phyloP scores from a whole-genome alignment of 2,888 invertebrate genomes.

The Cetonia aurata region DNA sequence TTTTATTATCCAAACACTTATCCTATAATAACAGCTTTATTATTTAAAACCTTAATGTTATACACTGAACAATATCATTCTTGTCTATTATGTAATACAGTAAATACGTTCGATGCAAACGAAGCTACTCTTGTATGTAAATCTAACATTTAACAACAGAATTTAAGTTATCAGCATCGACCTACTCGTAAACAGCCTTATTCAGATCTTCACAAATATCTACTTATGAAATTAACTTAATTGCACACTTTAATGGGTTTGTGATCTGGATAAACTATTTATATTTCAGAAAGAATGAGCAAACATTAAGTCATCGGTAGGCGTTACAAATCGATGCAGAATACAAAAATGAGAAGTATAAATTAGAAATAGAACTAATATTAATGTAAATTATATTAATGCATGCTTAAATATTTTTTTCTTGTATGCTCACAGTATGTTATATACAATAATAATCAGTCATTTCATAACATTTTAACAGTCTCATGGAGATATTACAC shows the following conservation, averaged over 20 bases:
- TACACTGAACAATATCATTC: conserved; percentile 29
- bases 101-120: conserved; percentile 33
- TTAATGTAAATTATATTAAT: no score
- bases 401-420: background rate
- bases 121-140: conserved; percentile 6
- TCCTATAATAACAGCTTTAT: conserved; percentile 33
- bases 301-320: background rate
- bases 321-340: background rate
- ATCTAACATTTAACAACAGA: background rate
- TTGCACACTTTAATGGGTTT: no score
- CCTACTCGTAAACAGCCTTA: no score
- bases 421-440: conserved; percentile 3
- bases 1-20: background rate
- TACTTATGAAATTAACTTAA: no score
- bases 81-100: conserved; percentile 26
- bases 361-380: no score
- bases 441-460: conserved; percentile 34
- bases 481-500: conserved; percentile 32
- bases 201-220: no score
- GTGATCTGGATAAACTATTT: no score
- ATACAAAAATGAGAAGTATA: no score
- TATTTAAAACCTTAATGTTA: conserved; percentile 27
- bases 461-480: conserved; percentile 36
- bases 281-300: background rate
- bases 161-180: no score